Evolutionary conservation across 2,888 invertebrate species (phyloP).

Genomic region (Hofmannophila pseudospretella): DNA sequence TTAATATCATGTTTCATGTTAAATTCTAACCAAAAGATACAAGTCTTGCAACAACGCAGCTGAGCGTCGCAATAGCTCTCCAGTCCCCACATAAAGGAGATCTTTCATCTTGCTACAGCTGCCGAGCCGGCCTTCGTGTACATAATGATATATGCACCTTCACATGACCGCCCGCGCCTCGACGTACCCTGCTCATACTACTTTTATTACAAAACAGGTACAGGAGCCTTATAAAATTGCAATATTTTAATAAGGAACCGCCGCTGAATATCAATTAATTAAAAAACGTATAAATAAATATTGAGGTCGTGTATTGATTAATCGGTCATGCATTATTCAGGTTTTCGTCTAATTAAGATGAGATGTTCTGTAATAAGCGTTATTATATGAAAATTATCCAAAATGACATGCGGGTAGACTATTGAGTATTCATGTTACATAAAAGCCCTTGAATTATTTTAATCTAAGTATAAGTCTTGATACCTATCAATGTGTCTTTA

Average conservation of each 20-base stretch:
- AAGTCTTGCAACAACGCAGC: slow-evolving; percentile 1
- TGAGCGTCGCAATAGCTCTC: slow-evolving; percentile 2
- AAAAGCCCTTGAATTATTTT: too few species aligned
- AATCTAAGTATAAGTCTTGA: too few species aligned
- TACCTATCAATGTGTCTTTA: too few species aligned
- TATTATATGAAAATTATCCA: slow-evolving; percentile 32
- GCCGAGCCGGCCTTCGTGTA: slow-evolving; percentile 30
- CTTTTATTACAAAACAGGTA: slow-evolving; percentile 55
- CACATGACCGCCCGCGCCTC: slow-evolving; percentile 30
- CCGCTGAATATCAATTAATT: slow-evolving; percentile 60
- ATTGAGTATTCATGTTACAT: too few species aligned
- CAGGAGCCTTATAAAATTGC: slow-evolving; percentile 59
- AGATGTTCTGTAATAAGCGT: slow-evolving; percentile 25
- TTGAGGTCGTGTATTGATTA: slow-evolving; percentile 36
- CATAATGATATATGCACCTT: slow-evolving; percentile 47
- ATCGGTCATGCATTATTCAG: slow-evolving; percentile 53
- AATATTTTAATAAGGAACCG: slow-evolving; percentile 63
- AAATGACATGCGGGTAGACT: too few species aligned
- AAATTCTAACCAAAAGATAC: slow-evolving; percentile 7
- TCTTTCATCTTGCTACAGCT: slow-evolving; percentile 29
- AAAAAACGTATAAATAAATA: slow-evolving; percentile 44
- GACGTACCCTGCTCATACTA: slow-evolving; percentile 29
- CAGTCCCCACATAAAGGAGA: slow-evolving; percentile 12
- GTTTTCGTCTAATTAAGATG: slow-evolving; percentile 38
- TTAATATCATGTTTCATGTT: neutral